Evolutionary conservation across 2,797 vertebrate species (phyloP).

Genomic region (Staurois parvus): DNA sequence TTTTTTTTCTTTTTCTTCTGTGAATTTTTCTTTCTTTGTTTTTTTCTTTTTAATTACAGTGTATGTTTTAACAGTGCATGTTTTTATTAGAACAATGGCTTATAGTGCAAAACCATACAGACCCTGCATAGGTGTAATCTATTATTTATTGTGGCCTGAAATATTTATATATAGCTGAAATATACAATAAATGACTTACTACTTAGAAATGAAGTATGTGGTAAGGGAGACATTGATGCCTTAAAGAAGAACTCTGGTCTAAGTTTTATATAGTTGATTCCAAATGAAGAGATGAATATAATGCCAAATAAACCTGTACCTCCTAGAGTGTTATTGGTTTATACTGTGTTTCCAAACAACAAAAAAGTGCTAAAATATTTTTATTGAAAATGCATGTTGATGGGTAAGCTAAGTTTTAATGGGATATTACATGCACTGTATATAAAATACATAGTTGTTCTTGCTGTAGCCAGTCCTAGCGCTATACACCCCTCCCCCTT

Average conservation of each 20-base stretch:
- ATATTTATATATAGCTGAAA: neutral
- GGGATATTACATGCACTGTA: neutral
- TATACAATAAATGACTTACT: neutral
- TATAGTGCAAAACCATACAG: neutral
- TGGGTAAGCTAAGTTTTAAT: neutral
- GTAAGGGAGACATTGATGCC: neutral
- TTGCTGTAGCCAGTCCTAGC: neutral
- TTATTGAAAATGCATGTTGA: too few relatives aligned
- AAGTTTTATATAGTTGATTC: neutral
- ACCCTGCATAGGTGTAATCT: neutral
- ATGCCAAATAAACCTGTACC: neutral
- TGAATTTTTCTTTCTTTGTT: neutral
- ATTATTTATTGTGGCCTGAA: neutral
- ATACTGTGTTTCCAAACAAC: too few relatives aligned
- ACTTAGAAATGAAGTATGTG: neutral
- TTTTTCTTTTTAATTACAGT: neutral
- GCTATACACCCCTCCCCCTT: neutral
- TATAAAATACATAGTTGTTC: neutral
- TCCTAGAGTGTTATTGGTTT: neutral
- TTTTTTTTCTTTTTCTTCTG: neutral
- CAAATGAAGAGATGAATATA: neutral
- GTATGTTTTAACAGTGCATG: neutral
- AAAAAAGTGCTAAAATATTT: too few relatives aligned
- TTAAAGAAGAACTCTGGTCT: neutral
- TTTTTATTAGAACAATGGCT: neutral